Evolutionary conservation across 2,113 vertebrate species (phyloP), one percentile per base, ranked within the genome.

Genomic region (Chlorocebus sabaeus): DNA sequence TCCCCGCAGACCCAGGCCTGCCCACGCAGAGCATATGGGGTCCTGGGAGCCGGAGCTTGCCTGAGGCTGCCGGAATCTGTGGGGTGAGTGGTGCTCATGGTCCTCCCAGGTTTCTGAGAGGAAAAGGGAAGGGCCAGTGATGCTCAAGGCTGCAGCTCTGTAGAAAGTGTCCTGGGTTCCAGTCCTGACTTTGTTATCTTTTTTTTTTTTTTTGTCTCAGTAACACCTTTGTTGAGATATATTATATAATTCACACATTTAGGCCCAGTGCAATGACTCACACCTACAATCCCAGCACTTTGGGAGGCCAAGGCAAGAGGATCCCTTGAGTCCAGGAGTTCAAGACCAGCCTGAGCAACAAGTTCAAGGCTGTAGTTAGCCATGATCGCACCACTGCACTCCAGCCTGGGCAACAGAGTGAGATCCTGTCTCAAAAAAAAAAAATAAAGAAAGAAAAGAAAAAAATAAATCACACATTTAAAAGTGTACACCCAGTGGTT

Each of bases 401-500:
- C 22, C 38, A 25, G 10, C 72, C 38, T 5, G 72, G 72, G 38
- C 5, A 0, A 25, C 38, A 43, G n/a, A 40, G 72, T 12, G 8
- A 73, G 11, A 43, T 12, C 11, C 72, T 73, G 22, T 43, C 38
- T 55, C 18, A 55, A 55, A 55, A 55, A 55, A 73, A 40, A n/a
- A 38, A 73, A 73, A 73, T 2, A 55, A 55, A 55, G 17, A 52
- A 52, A 17, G 52, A 55, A 55, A 55, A 64, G 27, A 64, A 64
- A 64, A 13, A 64, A 64, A 64, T 55, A 30, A 14, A 30, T 38
- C 18, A 20, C 35, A 25, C 35, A 6, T 32, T 20, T 22, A 32
- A 27, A 43, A 35, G 35, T 0, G 45, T 23, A 8, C 8, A 1
- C 13, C 22, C 4, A 12, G n/a, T 8, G 18, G 18, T 30, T 35